Evolutionary conservation across 2,797 vertebrate species (phyloP).

Genomic region (Oryzias dopingdopingensis): DNA sequence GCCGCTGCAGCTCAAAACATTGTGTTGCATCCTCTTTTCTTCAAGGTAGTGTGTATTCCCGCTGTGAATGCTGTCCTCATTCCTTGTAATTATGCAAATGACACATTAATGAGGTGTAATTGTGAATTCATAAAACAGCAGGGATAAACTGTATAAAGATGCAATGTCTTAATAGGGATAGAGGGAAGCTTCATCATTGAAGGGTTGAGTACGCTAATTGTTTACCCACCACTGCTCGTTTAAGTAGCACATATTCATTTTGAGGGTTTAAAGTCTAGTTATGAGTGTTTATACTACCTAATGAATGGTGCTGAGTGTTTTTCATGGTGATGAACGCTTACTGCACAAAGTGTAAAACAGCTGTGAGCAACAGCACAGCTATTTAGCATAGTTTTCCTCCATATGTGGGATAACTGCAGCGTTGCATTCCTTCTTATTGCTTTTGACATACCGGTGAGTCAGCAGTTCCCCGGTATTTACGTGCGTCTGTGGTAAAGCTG

Average conservation of each 20-base stretch:
- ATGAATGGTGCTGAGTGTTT: conserved; percentile 64
- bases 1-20: conserved; percentile 20
- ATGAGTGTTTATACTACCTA: conserved; percentile 65
- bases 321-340: conserved; percentile 55
- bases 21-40: conserved; percentile 35
- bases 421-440: conserved; percentile 25
- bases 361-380: conserved; percentile 17
- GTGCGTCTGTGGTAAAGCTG: conserved; percentile 3
- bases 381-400: conserved; percentile 31
- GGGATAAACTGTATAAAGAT: conserved; percentile 81
- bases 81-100: conserved; percentile 85
- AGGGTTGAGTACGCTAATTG: conserved; percentile 75
- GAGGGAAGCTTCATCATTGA: conserved; percentile 73
- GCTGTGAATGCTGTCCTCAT: conserved; percentile 75
- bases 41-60: conserved; percentile 67
- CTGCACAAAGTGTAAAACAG: conserved; percentile 45
- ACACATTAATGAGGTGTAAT: conserved; percentile 86
- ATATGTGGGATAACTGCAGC: conserved; percentile 37
- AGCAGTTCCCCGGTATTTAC: conserved; percentile 27
- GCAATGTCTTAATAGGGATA: conserved; percentile 72
- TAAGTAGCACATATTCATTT: conserved; percentile 75
- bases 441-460: conserved; percentile 25
- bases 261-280: conserved; percentile 63
- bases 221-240: conserved; percentile 81
- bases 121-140: conserved; percentile 85